phyloP scores from a whole-genome alignment of 2,888 invertebrate genomes.

The Bellardia bayeri region DNA sequence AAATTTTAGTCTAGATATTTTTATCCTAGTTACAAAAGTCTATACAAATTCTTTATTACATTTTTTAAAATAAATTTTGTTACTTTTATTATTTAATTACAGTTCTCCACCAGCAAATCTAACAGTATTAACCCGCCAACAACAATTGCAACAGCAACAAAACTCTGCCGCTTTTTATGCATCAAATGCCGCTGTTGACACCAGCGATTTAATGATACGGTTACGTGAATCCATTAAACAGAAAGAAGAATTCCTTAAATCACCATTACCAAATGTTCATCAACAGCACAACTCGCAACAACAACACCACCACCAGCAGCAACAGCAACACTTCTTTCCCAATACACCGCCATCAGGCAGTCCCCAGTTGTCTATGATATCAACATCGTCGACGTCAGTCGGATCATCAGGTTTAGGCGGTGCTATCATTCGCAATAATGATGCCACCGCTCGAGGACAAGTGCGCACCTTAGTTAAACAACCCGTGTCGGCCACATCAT shows the following conservation, averaged over 20 bases:
- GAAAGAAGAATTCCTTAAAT: conserved; percentile 94
- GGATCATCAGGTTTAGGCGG: conserved; percentile 67
- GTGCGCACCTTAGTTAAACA: conserved; percentile 75
- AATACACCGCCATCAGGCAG: conserved; percentile 75
- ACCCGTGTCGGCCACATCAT: conserved; percentile 74
- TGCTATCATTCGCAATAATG: conserved; percentile 54
- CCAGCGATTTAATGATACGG: conserved; percentile 87
- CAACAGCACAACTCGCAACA: conserved; percentile 73
- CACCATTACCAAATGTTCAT: conserved; percentile 85
- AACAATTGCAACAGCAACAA: conserved; percentile 74
- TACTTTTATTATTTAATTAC: conserved; percentile 69
- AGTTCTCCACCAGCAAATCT: conserved; percentile 81
- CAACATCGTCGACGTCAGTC: conserved; percentile 74
- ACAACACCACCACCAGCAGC: conserved; percentile 75
- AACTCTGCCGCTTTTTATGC: conserved; percentile 72
- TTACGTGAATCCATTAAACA: conserved; percentile 94
- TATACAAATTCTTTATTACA: too few species aligned
- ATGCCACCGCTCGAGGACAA: conserved; percentile 75
- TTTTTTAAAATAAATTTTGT: background rate
- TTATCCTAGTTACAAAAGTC: too few species aligned
- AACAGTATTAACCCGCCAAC: conserved; percentile 83
- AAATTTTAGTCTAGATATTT: too few species aligned
- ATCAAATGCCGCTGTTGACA: conserved; percentile 75
- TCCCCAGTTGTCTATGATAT: conserved; percentile 75
- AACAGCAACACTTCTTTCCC: conserved; percentile 76